Evolutionary conservation across 1,140 invertebrate genomes (phyloP), one percentile per base, ranked within the genome.

Genomic region (Tetramorium alpestre): DNA sequence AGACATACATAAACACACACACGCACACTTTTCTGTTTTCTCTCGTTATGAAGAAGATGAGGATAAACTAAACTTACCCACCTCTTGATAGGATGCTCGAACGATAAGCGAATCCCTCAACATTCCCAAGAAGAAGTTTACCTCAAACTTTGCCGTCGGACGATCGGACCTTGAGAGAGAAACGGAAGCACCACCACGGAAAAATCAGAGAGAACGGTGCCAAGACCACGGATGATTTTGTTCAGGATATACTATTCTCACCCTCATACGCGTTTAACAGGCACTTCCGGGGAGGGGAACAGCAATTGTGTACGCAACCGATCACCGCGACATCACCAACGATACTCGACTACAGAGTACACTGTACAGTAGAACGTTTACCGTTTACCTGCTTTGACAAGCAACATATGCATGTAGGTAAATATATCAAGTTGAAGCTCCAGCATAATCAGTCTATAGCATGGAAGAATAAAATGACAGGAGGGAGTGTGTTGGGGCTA

Each of bases 81-180:
- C 94, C 94, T 95, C 94, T 95, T 94, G 94, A 90, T 90, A 93
- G 89, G 93, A 93, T 89, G 93, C 93, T 90, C 87, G 87, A 88
- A 93, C 88, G 80, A 92, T 85, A 81, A 94, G 86, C 92, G 90
- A 93, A 85, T 94, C 93, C 89, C 85, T 94, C 92, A 93, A 95
- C 94, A 95, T 95, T 94, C 94, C 94, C 94, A 93, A 91, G 38
- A 84, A 81, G 77, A 89, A 86, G 86, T 92, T 90, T 88, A 90
- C 86, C 72, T 88, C 76, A 76, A 90, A 41, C 58, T 44, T 88
- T 58, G 49, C 33, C 64, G 76, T 69, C 22, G 72, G 28, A 33
- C 13, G 51, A 38, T 25, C 25, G 69, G 13, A 62, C 18, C 41
- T 73, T 41, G 16, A n/a, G 8, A 6, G 11, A 65, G 33, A 67